These are phyloP conservation scores for Orchestes rusci DNA, from an alignment of 2,888 invertebrate species.

Conservation along the genomic window DNA sequence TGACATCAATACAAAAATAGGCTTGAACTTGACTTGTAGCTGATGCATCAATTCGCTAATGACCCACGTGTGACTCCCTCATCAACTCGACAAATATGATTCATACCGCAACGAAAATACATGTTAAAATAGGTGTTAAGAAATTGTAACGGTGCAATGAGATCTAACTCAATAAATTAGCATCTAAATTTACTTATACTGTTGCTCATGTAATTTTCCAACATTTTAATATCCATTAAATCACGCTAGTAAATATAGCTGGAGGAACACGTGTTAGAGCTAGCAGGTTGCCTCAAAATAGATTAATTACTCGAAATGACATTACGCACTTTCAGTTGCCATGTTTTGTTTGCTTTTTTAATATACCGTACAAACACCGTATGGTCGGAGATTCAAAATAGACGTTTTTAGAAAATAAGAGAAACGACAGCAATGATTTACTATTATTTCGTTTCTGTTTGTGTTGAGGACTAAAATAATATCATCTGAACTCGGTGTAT, in stretches of 20 bases:
- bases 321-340: constrained; percentile 19
- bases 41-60: constrained; percentile 3
- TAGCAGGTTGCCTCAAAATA: constrained; percentile 25
- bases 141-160: constrained; percentile 14
- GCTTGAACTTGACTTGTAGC: too few species aligned
- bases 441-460: too few species aligned
- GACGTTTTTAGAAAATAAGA: constrained; percentile 11
- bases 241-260: constrained; percentile 18
- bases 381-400: constrained; percentile 13
- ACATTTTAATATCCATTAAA: constrained; percentile 22
- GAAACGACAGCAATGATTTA: too few species aligned
- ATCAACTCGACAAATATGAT: too few species aligned
- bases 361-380: constrained; percentile 12
- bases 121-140: constrained; percentile 15
- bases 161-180: constrained; percentile 16
- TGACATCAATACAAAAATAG: too few species aligned
- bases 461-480: too few species aligned
- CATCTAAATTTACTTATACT: constrained; percentile 18
- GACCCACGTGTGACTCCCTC: not conserved
- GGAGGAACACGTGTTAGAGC: constrained; percentile 22
- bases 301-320: constrained; percentile 22
- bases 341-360: constrained; percentile 15
- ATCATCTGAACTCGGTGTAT: too few species aligned
- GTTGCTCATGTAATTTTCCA: constrained; percentile 23
- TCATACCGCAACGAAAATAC: constrained; percentile 1